Base-by-base conservation (phyloP, 2,888 invertebrate genomes). In the Eremobia ochroleuca region DNA sequence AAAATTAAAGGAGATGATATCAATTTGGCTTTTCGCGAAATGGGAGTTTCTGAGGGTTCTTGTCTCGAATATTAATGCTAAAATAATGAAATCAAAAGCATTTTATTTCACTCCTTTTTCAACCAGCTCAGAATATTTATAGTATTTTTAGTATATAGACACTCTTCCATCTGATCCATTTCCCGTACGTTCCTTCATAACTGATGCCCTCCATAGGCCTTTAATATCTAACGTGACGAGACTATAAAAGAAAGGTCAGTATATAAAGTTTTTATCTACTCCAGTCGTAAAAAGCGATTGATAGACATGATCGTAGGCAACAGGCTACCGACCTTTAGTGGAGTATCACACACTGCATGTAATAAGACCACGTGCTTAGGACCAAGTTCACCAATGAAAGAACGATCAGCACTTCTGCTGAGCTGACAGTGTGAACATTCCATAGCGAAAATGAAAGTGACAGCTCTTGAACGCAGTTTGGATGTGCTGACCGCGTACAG, bases 221-320 rank as follows among this genome's bases (percentile, higher is more conserved):
- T 75, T 83, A 81, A 81, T 74, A 81, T 81, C 31, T 74, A 77
- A 81, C 83, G 77, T 83, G 83, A 83, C 72, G 77, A 58, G 72
- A 37, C 49, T 62, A 84, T 84, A 84, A 84, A 83, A 84, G 18
- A 81, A 81, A 81, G 83, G 83, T 83, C 83, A 83, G 83, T 78
- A 70, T 73, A 84, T 81, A 83, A 84, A 81, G 72, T 73, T 83
- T 84, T 84, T 83, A 84, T 84, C 77, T 83, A 68, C 83, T 66
- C 25, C 74, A 75, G 83, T 84, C 83, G 72, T 84, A 84, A 84
- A 83, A 83, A 59, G 46, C 61, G 81, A 84, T 83, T 83, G 81
- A 72, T 66, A 66, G 68, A 65, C 55, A 81, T 72, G 77, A 66
- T 81, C 64, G 77, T 75, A 67, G 78, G 83, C 83, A 84, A 84